Base-by-base conservation (phyloP, 2,888 invertebrate species). In the Cephus pygmeus region DNA sequence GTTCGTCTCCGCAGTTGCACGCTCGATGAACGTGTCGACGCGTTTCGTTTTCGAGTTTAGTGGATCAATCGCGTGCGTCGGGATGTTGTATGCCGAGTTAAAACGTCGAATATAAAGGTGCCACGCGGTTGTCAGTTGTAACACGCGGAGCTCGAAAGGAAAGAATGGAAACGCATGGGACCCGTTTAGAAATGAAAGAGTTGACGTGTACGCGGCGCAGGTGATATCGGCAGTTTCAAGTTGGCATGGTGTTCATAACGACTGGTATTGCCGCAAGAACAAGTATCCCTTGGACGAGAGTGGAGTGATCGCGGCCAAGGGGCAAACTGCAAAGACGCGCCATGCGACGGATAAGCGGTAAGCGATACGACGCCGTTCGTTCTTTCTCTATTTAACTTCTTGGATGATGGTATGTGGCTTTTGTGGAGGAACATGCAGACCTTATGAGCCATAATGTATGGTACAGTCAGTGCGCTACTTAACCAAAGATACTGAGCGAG, bases 291-390 rank as follows among this genome's bases (percentile, higher is more conserved):
- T 76, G 76, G 73, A 76, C 73, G 77, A 82, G 79, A 79, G 77
- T 12, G 77, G 73, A 71, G 71, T 80, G 34, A 34, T n/a, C 31
- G 68, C 40, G 36, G 75, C 76, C 76, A 78, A 76, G 79, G 77
- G 76, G 80, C 79, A 35, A 35, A 12, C 35, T 35, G 35, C 35
- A 79, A 83, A 81, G 83, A 79, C 78, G 82, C 86, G 87, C 86
- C 87, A 90, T 90, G 90, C 88, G 90, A 85, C 88, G 90, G 82
- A 90, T 90, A 83, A 90, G 90, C 86, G 90, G 90, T 90, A 87
- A 90, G 90, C 4, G 9, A 56, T 56, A 23, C 56, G 56, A 56
- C 56, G 56, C 56, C 56, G 23, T 56, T 56, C 56, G 0, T 56
- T 23, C 2, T 56, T 56, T 56, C 56, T 56, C 56, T 23, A 15